Evolutionary conservation across 2,113 vertebrate species (phyloP).

Genomic region (Sylvia atricapilla): DNA sequence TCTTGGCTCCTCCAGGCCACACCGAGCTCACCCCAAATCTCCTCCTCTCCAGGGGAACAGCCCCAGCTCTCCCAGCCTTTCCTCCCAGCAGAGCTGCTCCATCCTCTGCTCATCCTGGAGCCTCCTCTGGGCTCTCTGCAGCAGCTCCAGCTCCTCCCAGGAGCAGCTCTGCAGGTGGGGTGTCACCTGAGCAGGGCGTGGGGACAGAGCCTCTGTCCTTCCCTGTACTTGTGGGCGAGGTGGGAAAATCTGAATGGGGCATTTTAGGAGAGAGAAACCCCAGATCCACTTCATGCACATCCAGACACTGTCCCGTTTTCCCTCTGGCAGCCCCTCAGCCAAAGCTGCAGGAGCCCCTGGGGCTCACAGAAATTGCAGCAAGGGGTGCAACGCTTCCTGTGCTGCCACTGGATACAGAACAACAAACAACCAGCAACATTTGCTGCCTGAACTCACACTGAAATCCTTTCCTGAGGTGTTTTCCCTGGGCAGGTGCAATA

Average conservation of each 20-base stretch:
- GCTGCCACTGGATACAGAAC: fast-evolving
- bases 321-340: neutral
- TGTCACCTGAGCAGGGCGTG: neutral
- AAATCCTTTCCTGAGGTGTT: neutral
- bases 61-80: neutral
- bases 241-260: neutral
- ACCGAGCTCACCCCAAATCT: neutral
- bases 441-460: fast-evolving
- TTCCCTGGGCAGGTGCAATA: neutral
- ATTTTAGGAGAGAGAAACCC: neutral
- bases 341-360: fast-evolving
- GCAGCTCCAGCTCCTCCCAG: neutral
- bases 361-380: neutral
- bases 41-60: neutral
- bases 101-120: neutral
- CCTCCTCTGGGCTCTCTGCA: neutral
- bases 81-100: neutral
- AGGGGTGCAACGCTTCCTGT: neutral
- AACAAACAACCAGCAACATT: neutral
- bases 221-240: neutral
- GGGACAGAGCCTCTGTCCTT: fast-evolving
- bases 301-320: fast-evolving
- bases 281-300: fast-evolving
- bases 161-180: neutral
- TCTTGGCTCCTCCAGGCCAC: neutral